Evolutionary conservation across 2,797 vertebrate genomes (phyloP).

Genomic region (Diplodus sargus): DNA sequence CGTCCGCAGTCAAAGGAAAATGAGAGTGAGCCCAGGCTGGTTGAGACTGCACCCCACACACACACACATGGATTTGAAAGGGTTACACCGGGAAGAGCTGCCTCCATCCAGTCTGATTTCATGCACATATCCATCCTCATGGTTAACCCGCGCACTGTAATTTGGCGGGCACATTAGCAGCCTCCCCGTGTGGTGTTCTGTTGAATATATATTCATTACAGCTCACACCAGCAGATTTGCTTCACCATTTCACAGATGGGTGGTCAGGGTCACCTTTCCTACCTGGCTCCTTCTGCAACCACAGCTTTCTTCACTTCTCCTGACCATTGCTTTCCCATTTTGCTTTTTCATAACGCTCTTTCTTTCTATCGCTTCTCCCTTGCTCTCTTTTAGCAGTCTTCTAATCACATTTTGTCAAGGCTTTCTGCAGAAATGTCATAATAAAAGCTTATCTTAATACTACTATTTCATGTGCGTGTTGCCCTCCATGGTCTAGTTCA

Average conservation of each 20-base stretch:
- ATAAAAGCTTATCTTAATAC: background rate
- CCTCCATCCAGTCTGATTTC: conserved; percentile 53
- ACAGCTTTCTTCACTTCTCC: conserved; percentile 47
- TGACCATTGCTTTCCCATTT: conserved; percentile 18
- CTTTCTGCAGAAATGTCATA: conserved; percentile 4
- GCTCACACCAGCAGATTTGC: conserved; percentile 67
- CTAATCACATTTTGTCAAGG: conserved; percentile 14
- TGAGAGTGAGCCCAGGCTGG: conserved; percentile 40
- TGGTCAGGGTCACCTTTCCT: conserved; percentile 81
- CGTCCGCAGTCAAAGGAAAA: conserved; percentile 31
- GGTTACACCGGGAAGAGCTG: conserved; percentile 48
- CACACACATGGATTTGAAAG: conserved; percentile 18
- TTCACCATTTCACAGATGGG: conserved; percentile 80
- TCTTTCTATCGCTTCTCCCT: conserved; percentile 2
- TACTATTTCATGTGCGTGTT: background rate
- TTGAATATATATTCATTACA: conserved; percentile 80
- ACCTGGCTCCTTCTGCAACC: conserved; percentile 65
- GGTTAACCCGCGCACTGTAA: conserved; percentile 59
- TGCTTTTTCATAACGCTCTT: conserved; percentile 14
- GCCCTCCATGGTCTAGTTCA: background rate
- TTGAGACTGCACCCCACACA: conserved; percentile 21
- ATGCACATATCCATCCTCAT: conserved; percentile 65
- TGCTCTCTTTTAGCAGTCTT: background rate
- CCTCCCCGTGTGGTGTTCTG: conserved; percentile 59
- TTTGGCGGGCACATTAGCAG: conserved; percentile 66